Base-by-base conservation (phyloP, 2,113 vertebrate genomes). In the Promerops cafer region DNA sequence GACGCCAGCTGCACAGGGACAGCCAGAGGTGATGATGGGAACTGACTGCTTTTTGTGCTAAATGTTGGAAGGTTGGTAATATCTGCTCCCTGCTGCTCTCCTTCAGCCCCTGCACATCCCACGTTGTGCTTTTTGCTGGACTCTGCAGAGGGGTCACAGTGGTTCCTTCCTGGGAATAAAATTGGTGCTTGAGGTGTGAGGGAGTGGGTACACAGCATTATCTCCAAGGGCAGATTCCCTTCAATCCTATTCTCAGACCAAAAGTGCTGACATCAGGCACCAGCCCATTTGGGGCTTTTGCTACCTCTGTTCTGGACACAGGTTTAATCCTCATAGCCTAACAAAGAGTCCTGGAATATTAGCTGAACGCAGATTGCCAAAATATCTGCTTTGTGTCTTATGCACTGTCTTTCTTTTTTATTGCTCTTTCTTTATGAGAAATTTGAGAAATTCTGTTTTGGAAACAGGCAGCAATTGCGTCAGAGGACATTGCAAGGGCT, bases 401-500 rank as follows among this genome's bases (percentile, higher is more conserved):
- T 5, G 20, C 31, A 49, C 35, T 37, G 20, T 57, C 61, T 93
- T 68, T 26, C n/a, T 50, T 83, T 61, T 78, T 87, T 69, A 65
- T 93, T 68, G 68, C 30, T 75, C 14, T 13, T 35, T 65, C 66
- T 61, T 85, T 68, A 79, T 89, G 89, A 90, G 75, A 91, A 83
- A 82, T 74, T 49, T 31, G 57, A 75, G 83, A 88, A 57, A 89
- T 93, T 87, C 80, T 94, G 57, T 96, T 95, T 95, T 84, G 71
- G 93, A 91, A 92, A 94, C 86, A 97, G 97, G 71, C 91, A 95
- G 31, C 53, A 1, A 23, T 95, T 94, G 59, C 71, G 1, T 91
- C 96, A 97, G 89, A 88, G 96, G 88, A 92, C 81, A 45, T 64
- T 83, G 64, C 87, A 96, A 89, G 78, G 19, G 40, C 68, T 93